Percentiles rank a stretch among this genome's conserved stretches.
Conservation (phyloP, 2,888 invertebrate species). For the Mesoligia furuncula region DNA sequence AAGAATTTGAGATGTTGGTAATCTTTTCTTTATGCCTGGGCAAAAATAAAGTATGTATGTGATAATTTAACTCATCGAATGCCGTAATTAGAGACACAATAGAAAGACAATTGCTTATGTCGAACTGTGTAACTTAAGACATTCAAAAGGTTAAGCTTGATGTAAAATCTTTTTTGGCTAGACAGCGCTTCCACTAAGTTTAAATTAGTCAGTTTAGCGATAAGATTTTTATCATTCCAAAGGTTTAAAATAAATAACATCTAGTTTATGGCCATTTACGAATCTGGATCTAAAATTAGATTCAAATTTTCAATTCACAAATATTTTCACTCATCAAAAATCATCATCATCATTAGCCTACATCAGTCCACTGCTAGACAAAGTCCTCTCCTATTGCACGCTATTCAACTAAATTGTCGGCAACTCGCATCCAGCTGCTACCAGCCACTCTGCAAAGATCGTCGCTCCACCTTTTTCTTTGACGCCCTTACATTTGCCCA, state of each 20-base stretch:
- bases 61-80: too few relatives aligned
- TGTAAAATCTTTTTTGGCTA: neutral
- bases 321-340: neutral
- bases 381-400: too few relatives aligned
- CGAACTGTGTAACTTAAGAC: too few relatives aligned
- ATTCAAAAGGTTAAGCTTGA: too few relatives aligned
- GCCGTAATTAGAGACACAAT: too few relatives aligned
- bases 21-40: constrained; percentile 7
- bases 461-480: too few relatives aligned
- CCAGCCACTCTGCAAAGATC: neutral
- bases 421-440: too few relatives aligned
- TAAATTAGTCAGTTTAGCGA: neutral
- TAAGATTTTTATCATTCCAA: neutral
- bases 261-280: neutral
- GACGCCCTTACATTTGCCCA: too few relatives aligned
- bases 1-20: constrained; percentile 33
- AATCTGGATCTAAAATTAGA: neutral
- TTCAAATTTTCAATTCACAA: neutral
- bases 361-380: too few relatives aligned
- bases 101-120: too few relatives aligned
- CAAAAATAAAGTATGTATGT: neutral
- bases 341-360: neutral
- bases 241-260: neutral
- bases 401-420: too few relatives aligned
- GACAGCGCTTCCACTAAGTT: neutral